phyloP scores from a whole-genome alignment of 2,797 vertebrate genomes.

The Emydoidea blandingii region DNA sequence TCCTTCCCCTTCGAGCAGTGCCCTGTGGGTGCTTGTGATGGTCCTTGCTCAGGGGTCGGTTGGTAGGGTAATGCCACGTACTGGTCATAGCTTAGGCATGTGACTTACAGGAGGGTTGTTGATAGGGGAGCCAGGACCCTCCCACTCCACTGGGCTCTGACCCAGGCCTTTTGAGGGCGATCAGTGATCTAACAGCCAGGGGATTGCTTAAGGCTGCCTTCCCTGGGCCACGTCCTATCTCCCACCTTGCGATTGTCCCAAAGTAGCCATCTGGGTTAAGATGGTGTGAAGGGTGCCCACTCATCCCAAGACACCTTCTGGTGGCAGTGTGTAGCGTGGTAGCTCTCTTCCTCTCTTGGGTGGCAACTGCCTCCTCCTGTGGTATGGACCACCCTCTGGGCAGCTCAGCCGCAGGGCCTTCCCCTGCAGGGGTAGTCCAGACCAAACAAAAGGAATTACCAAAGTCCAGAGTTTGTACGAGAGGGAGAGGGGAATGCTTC shows the following conservation, averaged over 20 bases:
- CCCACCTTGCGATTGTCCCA: neutral
- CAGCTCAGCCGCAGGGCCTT: neutral
- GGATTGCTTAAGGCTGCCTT: neutral
- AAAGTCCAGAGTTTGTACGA: neutral
- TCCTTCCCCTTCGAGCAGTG: neutral
- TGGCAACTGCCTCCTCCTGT: neutral
- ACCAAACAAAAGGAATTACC: neutral
- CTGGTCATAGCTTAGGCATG: neutral
- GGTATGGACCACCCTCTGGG: neutral
- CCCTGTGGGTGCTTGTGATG: neutral
- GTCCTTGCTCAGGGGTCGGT: neutral
- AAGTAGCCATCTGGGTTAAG: neutral
- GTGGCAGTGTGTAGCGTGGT: neutral
- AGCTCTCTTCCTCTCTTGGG: neutral
- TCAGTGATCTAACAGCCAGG: neutral
- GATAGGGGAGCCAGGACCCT: neutral
- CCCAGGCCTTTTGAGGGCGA: neutral
- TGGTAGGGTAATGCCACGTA: neutral
- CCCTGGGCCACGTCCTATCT: neutral
- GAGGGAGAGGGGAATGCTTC: too few species aligned
- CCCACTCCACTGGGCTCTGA: neutral
- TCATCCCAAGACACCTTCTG: neutral
- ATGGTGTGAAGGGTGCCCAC: neutral
- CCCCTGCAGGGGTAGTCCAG: neutral
- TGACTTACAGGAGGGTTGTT: neutral